Evolutionary conservation across 2,888 invertebrate genomes (phyloP), one percentile per base, ranked within the genome.

Genomic region (Leptogaster cylindrica): DNA sequence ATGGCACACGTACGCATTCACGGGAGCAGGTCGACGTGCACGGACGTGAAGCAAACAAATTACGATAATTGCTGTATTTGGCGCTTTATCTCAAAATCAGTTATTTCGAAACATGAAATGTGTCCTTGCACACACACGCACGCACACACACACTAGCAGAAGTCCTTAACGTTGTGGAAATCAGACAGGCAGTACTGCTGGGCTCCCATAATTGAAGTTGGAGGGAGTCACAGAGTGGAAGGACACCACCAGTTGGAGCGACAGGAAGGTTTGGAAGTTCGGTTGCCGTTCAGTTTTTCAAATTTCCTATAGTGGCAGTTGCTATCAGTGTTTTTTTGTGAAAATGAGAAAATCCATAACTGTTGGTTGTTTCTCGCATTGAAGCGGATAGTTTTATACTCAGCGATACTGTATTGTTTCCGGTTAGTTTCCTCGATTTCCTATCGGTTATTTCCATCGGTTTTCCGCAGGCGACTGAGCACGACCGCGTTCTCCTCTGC

Each of bases 51-150:
- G 44, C 68, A 68, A 65, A 68, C 58, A 44, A 65, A 68, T 68
- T 68, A 65, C 44, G 41, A 36, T 65, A 68, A 68, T 68, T 68
- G 65, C 65, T 55, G 61, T 51, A 52, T 68, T 65, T 39, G 58
- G 55, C 58, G 39, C 39, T 39, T 58, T 58, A 39, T 39, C 41
- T 41, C 25, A 20, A 16, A 58, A 58, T 58, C 58, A 58, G 41
- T 39, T 14, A 27, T 8, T 14, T 12, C 41, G 41, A 12, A 41
- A n/a, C 7, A 14, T 12, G 14, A 7, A 7, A 14, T 10, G 41
- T 41, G 2, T 8, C 10, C 41, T 7, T 12, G 14, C 41, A 8
- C 41, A 31, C 6, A 31, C 31, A 6, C 31, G 10, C 31, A n/a
- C n/a, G n/a, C n/a, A n/a, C n/a, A n/a, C n/a, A n/a, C n/a, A n/a